A percentile compares a stretch with the other conserved stretches of the same genome.
Evolutionary conservation across 1,140 invertebrate genomes (phyloP).

Genomic region (Drosophila mojavensis): DNA sequence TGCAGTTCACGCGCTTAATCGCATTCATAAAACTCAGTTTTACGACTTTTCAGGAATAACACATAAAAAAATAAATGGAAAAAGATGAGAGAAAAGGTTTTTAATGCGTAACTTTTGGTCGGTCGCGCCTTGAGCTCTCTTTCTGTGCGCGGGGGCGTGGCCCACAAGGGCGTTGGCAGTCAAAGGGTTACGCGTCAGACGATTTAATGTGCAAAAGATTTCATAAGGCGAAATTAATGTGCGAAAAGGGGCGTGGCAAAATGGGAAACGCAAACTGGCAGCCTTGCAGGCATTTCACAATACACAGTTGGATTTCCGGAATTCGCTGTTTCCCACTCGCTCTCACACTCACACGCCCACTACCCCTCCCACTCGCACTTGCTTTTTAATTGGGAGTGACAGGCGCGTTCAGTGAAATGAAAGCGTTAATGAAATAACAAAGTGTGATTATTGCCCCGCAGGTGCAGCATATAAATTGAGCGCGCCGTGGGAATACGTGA

Average conservation of each 20-base stretch:
- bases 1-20: constrained; percentile 79
- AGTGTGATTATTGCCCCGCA: constrained; percentile 49
- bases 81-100: constrained; percentile 38
- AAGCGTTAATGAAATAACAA: constrained; percentile 58
- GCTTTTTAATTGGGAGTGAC: constrained; percentile 44
- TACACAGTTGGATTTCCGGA: constrained; percentile 17
- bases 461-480: constrained; percentile 16
- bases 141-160: background rate
- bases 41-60: constrained; percentile 74
- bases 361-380: background rate
- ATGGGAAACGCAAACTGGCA: background rate
- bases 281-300: constrained; percentile 1
- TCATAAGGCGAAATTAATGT: constrained; percentile 62
- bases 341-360: background rate
- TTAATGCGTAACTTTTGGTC: constrained; percentile 66
- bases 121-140: background rate
- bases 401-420: constrained; percentile 37
- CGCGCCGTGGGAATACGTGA: constrained; percentile 7
- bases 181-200: constrained; percentile 37
- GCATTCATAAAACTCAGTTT: constrained; percentile 80
- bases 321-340: background rate
- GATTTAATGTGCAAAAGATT: constrained; percentile 66
- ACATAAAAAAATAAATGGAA: constrained; percentile 16
- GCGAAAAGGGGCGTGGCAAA: constrained; percentile 11
- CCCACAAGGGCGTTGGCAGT: background rate